Evolutionary conservation across 2,113 vertebrate species (phyloP).

Genomic region (Labrus mixtus): DNA sequence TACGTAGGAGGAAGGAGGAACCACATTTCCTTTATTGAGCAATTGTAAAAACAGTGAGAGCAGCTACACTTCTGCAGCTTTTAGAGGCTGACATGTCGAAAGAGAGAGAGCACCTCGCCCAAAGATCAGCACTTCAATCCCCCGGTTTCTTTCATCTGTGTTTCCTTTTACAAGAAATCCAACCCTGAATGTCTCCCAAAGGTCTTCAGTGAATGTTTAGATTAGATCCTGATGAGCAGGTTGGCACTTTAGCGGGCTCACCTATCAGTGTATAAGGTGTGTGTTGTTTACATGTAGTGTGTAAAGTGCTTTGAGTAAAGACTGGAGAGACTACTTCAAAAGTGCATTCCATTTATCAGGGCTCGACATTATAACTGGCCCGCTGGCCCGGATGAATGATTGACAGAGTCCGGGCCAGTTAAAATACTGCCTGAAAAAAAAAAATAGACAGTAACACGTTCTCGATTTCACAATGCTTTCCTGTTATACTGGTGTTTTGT

Average conservation of each 20-base stretch:
- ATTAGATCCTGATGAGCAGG: not conserved
- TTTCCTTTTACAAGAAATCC: not conserved
- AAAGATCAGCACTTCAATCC: not conserved
- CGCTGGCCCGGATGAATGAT: no score
- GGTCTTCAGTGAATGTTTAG: not conserved
- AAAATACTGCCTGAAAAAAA: no score
- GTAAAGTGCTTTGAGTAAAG: not conserved
- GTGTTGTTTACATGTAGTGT: not conserved
- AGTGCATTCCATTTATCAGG: no score
- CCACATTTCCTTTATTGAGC: not conserved
- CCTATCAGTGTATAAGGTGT: not conserved
- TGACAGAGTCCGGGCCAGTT: no score
- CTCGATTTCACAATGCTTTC: no score
- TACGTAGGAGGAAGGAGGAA: not conserved
- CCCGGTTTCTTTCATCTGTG: not conserved
- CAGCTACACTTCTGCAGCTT: not conserved
- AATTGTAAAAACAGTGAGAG: not conserved
- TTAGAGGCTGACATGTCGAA: not conserved
- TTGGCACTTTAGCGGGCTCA: not conserved
- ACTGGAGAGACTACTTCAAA: not conserved
- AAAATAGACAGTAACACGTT: no score
- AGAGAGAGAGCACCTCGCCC: not conserved
- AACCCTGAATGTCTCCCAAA: not conserved
- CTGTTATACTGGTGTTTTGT: no score
- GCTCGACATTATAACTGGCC: no score